Evolutionary conservation across 2,888 invertebrate genomes (phyloP), one percentile per base, ranked within the genome.

Genomic region (Dysmachus trigonus): DNA sequence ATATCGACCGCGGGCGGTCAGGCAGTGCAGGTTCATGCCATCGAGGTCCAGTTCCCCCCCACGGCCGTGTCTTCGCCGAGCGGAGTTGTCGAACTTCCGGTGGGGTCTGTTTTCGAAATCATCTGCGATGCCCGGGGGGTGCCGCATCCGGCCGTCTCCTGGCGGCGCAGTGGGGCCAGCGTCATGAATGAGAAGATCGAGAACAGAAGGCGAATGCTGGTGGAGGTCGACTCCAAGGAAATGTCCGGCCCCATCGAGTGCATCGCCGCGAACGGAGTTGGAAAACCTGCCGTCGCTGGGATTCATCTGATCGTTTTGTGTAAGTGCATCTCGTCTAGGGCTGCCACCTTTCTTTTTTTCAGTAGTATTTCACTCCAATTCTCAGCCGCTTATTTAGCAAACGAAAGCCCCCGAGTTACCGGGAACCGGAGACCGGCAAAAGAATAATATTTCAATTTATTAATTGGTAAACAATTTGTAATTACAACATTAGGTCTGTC

Each of bases 11-110:
- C 86, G 10, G 88, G 88, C 71, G 86, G 86, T 53, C 90, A 90
- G 72, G 90, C 90, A 6, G 89, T 94, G 62, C 96, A 96, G 91
- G 93, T 94, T 1, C 96, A 97, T 90, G 94, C 95, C 27, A 95
- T 97, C 88, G 95, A 96, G 93, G 97, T 97, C 2, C 94, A 96
- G 90, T 95, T 95, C 91, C 93, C 96, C 0, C 96, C 97, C 0
- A 94, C 94, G 3, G 94, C 96, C 3, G 92, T 92, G 62, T 94
- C 95, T 0, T 96, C 96, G 0, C 94, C 94, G 13, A 94, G 94
- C 18, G 96, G 96, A 0, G 94, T 94, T 88, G 90, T 96, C 18
- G 96, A 96, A 90, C 95, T 96, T 0, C 94, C 94, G 84, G 93
- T 96, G 77, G 96, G 96, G 0, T 95, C 96, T 38, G 95, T 95